These are phyloP conservation scores for Pseudotriccus pelzelni DNA, from an alignment of 2,797 vertebrate species.

Conservation along the genomic window DNA sequence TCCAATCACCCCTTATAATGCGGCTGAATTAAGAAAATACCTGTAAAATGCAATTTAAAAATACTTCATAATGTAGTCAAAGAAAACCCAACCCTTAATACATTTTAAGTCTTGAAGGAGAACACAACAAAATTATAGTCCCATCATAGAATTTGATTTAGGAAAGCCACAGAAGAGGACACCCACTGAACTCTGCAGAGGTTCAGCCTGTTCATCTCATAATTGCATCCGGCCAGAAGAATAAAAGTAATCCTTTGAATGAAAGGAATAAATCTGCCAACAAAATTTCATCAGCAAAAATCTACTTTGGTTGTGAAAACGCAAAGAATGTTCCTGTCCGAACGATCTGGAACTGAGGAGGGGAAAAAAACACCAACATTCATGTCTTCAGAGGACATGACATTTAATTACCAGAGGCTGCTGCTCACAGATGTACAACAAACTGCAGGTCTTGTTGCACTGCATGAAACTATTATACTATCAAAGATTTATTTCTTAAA, in stretches of 20 bases:
- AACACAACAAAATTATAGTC: background rate
- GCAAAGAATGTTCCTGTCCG: background rate
- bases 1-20: background rate
- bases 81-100: background rate
- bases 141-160: background rate
- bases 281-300: background rate
- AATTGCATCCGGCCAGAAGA: background rate
- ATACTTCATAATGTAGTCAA: fast-evolving
- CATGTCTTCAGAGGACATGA: background rate
- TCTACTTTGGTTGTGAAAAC: background rate
- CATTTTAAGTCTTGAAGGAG: background rate
- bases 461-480: background rate
- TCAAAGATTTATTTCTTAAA: background rate
- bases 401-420: background rate
- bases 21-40: background rate
- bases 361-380: fast-evolving
- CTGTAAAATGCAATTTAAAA: background rate
- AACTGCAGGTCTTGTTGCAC: background rate
- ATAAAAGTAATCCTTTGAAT: background rate
- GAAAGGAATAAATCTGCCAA: background rate
- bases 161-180: background rate
- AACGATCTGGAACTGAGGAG: background rate
- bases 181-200: background rate
- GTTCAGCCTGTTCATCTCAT: background rate
- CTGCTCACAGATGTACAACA: background rate